A percentile compares a stretch with the other conserved stretches of the same genome.
phyloP scores from a whole-genome alignment of 1,140 invertebrate species.

The Venustaconcha ellipsiformis region DNA sequence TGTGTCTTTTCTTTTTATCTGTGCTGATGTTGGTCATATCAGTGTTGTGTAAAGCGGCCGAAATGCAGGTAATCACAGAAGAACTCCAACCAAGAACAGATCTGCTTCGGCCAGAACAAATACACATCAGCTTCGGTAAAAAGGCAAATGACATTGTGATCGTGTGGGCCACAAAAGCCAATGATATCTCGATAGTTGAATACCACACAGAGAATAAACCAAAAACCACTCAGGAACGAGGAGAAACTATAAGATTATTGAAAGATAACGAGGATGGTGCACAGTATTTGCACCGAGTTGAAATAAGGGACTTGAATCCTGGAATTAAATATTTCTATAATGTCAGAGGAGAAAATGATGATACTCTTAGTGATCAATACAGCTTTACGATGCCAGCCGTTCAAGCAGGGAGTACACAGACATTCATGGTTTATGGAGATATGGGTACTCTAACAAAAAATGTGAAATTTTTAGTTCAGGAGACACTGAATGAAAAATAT shows the following conservation, averaged over 20 bases:
- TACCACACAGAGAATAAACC: constrained; percentile 37
- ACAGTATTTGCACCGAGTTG: constrained; percentile 50
- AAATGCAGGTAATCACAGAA: constrained; percentile 19
- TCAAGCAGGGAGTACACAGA: constrained; percentile 24
- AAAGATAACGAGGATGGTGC: constrained; percentile 34
- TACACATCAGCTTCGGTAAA: constrained; percentile 43
- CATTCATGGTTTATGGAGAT: constrained; percentile 87
- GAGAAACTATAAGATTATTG: constrained; percentile 39
- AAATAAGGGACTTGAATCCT: constrained; percentile 37
- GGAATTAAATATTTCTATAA: constrained; percentile 51
- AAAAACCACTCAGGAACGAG: constrained; percentile 22
- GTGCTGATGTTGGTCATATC: no score
- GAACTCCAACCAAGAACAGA: constrained; percentile 6
- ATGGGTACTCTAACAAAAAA: constrained; percentile 89
- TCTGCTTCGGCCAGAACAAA: constrained; percentile 23
- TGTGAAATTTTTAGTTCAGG: constrained; percentile 82
- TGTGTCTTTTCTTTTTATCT: no score
- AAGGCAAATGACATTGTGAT: constrained; percentile 48
- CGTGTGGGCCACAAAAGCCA: constrained; percentile 50
- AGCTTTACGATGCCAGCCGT: constrained; percentile 44
- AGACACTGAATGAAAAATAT: constrained; percentile 82
- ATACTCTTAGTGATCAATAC: constrained; percentile 39
- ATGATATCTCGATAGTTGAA: constrained; percentile 41
- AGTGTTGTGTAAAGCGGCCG: neutral
- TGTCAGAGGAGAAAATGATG: constrained; percentile 32